Evolutionary conservation across 1,140 invertebrate genomes (phyloP), one percentile per base, ranked within the genome.

Genomic region (Hestina assimilis): DNA sequence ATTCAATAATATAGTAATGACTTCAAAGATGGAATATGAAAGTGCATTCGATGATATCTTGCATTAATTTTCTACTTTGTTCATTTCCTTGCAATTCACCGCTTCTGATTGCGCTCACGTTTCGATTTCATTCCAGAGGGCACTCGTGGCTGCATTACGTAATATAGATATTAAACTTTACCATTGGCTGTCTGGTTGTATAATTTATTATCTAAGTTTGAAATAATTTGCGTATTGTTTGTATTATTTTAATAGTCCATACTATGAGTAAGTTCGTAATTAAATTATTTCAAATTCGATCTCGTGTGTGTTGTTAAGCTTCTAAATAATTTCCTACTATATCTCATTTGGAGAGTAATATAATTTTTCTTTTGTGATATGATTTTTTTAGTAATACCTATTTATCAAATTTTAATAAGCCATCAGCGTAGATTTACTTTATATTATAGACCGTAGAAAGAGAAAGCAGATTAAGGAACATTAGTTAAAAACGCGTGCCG

Each of bases 81-180:
- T 23, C 45, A 35, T 47, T 47, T 47, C 45, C 28, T 12, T 14
- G 12, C 45, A 47, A 33, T 47, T 47, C 15, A 33, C 42, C 45
- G 29, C 17, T 38, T 33, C 28, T 47, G 45, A 47, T 47, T 23
- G 45, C 11, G 9, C 29, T 21, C 45, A 24, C 40, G 45, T 35
- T 29, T 15, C 29, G 28, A 19, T 33, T 47, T 47, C 31, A 47
- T 23, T 33, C 19, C 20, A 11, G 17, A 47, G 28, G 19, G 29
- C 19, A 33, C 12, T 23, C 29, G 26, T 29, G 42, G 17, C 28
- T 31, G 45, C 19, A 21, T 17, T 31, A 33, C 31, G 45, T 33
- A 48, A 48, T 48, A 21, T 48, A 14, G 45, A 48, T 48, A 48
- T 48, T 48, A 48, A 48, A 48, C 45, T 48, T 48, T 11, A 4